Evolutionary conservation across 2,797 vertebrate species (phyloP), one percentile per base, ranked within the genome.

Genomic region (Catamblyrhynchus diadema): DNA sequence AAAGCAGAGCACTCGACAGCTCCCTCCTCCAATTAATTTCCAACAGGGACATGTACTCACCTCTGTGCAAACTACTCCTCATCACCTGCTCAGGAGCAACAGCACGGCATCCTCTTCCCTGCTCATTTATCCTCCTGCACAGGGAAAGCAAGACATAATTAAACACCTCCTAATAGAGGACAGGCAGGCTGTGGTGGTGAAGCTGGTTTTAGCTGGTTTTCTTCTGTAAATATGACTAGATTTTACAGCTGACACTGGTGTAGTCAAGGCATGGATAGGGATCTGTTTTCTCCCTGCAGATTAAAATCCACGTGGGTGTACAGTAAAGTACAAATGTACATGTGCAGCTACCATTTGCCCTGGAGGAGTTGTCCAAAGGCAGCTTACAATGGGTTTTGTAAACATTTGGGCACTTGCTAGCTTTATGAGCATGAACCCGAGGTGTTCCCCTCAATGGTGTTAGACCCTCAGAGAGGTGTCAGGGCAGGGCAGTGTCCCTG

Each of bases 121-220:
- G 47, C 72, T 93, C 62, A 7, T 35, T 74, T 82, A 86, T 78
- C 79, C 69, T 93, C 75, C 74, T n/a, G 45, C 5, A 0, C 54
- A 51, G 85, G 59, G 77, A 80, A 93, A 90, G 72, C 39, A 88
- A 95, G 85, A 69, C 47, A 4, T 92, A 93, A 95, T 93, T 95
- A 93, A 95, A 86, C 35, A 24, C 39, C 3, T 81, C 45, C 57
- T 86, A 57, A 82, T 35, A 93, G 78, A 67, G 51, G 48, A 66
- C 41, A 54, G 72, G 65, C 62, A 75, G 56, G 54, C 61, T 69
- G 81, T 70, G 61, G 73, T 42, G 47, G 28, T 20, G n/a, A 65
- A 16, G 71, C 37, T 85, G 61, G 7, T 42, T 82, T 88, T 47
- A 14, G 71, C 37, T 85, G 50, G 7, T 22, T 82, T 87, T 47